Evolutionary conservation across 2,113 vertebrate species (phyloP).

Genomic region (Oreochromis aureus): DNA sequence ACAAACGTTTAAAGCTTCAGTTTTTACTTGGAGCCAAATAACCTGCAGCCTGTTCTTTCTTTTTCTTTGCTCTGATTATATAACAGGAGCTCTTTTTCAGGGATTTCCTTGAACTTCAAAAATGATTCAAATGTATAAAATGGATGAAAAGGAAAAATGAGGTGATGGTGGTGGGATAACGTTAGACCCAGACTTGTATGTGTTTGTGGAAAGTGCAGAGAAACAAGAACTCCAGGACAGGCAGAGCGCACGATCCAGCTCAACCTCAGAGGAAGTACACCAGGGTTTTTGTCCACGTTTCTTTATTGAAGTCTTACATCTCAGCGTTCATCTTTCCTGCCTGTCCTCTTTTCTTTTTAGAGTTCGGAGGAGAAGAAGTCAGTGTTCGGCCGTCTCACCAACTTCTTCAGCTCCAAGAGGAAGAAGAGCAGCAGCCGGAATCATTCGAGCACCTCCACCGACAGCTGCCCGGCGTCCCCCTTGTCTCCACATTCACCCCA

Average conservation of each 20-base stretch:
- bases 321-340: neutral
- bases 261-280: neutral
- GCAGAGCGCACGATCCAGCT: neutral
- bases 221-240: neutral
- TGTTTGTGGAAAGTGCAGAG: neutral
- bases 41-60: neutral
- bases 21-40: neutral
- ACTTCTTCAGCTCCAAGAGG: slow-evolving; percentile 49
- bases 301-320: neutral
- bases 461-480: neutral
- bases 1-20: neutral
- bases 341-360: slow-evolving; percentile 23
- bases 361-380: slow-evolving; percentile 60
- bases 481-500: neutral
- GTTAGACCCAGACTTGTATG: neutral
- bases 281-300: neutral
- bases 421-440: slow-evolving; percentile 41
- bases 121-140: neutral
- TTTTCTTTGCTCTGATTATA: neutral
- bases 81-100: neutral
- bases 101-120: neutral
- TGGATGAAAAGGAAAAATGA: neutral
- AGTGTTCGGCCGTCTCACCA: slow-evolving; percentile 54
- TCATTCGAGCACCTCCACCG: slow-evolving; percentile 11
- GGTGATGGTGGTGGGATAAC: neutral